Base-by-base conservation (phyloP, 2,113 vertebrate genomes). In the Talpa occidentalis region DNA sequence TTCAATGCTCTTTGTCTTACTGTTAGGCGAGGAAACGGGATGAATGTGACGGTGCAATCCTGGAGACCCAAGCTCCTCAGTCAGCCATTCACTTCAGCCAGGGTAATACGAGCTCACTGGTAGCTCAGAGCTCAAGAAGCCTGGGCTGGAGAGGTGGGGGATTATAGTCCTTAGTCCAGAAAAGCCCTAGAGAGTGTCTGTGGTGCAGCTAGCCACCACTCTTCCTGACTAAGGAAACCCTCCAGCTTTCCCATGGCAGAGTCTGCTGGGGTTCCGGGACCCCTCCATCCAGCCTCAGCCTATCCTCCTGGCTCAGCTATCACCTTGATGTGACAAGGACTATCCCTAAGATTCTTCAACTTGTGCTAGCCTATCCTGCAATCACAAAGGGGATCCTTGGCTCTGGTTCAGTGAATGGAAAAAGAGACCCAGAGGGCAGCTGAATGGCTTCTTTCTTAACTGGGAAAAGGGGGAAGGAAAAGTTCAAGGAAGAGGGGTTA, bases 111-210 rank as follows among this genome's bases (percentile, higher is more conserved):
- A 90, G 12, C 82, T 84, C 26, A 28, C 79, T 91, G 70, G n/a
- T 72, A 64, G 77, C 32, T 78, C 49, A 93, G 74, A 94, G 26
- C 56, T 32, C 64, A 72, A 78, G 69, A 91, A 95, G 35, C 44
- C 49, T 62, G 9, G 44, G 35, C 4, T 84, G n/a, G 12, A 10
- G 24, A 62, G 5, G 62, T 14, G 10, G 62, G 32, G 62, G 28
- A 26, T 66, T 85, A 56, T 37, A 2, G 32, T 86, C 26, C 52
- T 16, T 56, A 78, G 66, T 79, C 42, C 37, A 81, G 42, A 83
- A 88, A 70, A 84, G 7, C 66, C 62, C 32, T 66, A 42, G n/a
- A 83, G 32, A 89, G 42, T 44, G n/a, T 86, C n/a, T 88, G 22
- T 54, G 67, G 49, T 30, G 21, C 24, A 73, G 59, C 49, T 82